These are phyloP conservation scores for Brenthis daphne DNA, from an alignment of 2,888 invertebrate genomes.

Conservation along the genomic window DNA sequence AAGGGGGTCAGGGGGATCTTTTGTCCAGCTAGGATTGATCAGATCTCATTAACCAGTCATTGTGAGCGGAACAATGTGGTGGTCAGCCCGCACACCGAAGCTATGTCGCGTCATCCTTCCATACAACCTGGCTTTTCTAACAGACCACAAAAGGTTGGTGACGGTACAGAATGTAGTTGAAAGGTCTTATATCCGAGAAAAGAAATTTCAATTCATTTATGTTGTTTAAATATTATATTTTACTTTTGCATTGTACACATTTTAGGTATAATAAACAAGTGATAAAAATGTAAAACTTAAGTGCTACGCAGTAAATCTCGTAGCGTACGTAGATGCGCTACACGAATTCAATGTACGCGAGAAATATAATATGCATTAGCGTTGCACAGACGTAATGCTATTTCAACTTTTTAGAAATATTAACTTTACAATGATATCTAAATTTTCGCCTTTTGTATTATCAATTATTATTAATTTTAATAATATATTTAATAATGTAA, in stretches of 20 bases:
- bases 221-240: constrained; percentile 3
- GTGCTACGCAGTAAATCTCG: constrained; percentile 29
- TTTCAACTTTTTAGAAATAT: no score
- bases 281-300: constrained; percentile 13
- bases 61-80: constrained; percentile 70
- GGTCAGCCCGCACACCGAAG: constrained; percentile 52
- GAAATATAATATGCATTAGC: not conserved
- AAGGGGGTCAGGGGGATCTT: constrained; percentile 63
- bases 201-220: no score
- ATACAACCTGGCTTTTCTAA: constrained; percentile 38
- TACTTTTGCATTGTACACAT: not conserved
- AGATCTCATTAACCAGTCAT: constrained; percentile 81
- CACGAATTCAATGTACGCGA: constrained; percentile 20
- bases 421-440: no score
- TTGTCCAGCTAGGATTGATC: constrained; percentile 77
- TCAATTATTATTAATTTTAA: no score
- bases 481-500: no score
- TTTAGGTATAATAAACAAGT: not conserved
- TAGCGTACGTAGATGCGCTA: constrained; percentile 36
- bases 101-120: constrained; percentile 60
- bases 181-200: not conserved
- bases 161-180: constrained; percentile 10
- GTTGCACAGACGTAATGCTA: no score
- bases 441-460: no score
- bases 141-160: constrained; percentile 14